Percentiles rank a stretch among this genome's conserved stretches.
These are phyloP conservation scores for Seladonia tumulorum DNA, from an alignment of 2,888 invertebrate species.

Conservation along the genomic window DNA sequence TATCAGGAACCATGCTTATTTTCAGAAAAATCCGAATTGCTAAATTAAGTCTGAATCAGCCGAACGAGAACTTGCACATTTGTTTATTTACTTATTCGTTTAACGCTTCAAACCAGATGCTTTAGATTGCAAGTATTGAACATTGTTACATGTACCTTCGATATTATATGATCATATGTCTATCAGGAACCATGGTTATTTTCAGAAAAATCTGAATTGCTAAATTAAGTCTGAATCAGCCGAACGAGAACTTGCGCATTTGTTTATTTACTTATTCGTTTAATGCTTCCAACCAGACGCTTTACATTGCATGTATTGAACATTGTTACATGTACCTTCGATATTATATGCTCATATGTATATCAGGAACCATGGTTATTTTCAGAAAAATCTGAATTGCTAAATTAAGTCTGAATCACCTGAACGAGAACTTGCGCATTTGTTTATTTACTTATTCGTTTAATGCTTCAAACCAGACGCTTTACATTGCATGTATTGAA, in stretches of 20 bases:
- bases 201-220: not conserved
- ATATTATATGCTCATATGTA: no score
- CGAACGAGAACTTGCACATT: not conserved
- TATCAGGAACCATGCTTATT: not conserved
- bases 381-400: no score
- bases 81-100: not conserved
- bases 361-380: no score
- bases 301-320: no score
- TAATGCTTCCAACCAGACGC: no score
- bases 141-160: not conserved
- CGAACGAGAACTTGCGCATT: not conserved
- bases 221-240: not conserved
- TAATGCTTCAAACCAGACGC: no score
- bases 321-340: no score
- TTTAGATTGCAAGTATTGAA: not conserved
- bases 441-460: no score
- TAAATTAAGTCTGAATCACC: no score
- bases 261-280: not conserved
- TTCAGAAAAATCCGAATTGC: not conserved
- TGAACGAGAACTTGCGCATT: no score
- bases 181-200: not conserved
- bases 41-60: not conserved
- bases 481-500: no score
- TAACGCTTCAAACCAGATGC: not conserved
- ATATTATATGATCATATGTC: not conserved